These are phyloP conservation scores for Notothenia rossii DNA, from an alignment of 2,113 vertebrate genomes.

Conservation along the genomic window DNA sequence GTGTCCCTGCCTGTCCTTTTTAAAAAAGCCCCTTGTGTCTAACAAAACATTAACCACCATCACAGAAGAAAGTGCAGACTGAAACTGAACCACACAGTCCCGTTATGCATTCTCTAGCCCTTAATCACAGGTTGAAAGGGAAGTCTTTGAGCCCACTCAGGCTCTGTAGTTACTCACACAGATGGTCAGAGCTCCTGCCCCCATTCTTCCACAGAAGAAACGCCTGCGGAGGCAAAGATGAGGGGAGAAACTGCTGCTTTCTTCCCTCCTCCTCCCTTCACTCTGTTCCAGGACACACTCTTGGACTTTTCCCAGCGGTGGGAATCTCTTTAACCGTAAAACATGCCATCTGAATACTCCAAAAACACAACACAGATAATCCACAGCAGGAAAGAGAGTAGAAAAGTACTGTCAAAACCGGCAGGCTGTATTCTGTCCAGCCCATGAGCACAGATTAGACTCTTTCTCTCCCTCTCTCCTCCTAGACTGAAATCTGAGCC, in stretches of 20 bases:
- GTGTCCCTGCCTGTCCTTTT: constrained; percentile 18
- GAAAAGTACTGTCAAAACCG: constrained; percentile 33
- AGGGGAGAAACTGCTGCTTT: constrained; percentile 56
- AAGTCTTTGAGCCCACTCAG: constrained; percentile 33
- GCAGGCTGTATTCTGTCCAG: constrained; percentile 25
- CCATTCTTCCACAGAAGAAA: constrained; percentile 84
- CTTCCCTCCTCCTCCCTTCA: constrained; percentile 64
- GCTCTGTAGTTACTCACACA: constrained; percentile 88
- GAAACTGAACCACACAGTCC: constrained; percentile 9
- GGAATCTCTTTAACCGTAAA: constrained; percentile 19
- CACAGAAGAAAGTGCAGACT: constrained; percentile 15
- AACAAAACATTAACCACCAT: constrained; percentile 19
- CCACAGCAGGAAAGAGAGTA: neutral
- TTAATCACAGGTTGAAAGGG: constrained; percentile 41
- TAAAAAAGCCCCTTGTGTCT: constrained; percentile 11
- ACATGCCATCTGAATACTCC: constrained; percentile 39
- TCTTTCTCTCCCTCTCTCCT: constrained; percentile 73
- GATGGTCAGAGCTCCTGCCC: constrained; percentile 91
- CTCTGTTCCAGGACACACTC: constrained; percentile 49
- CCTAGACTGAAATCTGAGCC: constrained; percentile 84
- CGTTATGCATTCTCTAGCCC: constrained; percentile 29
- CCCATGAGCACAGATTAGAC: constrained; percentile 68
- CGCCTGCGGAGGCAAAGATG: constrained; percentile 65
- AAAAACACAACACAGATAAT: constrained; percentile 30
- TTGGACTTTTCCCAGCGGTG: constrained; percentile 45